Evolutionary conservation across 2,797 vertebrate species (phyloP).

Genomic region (Tauraco hartlaubi): DNA sequence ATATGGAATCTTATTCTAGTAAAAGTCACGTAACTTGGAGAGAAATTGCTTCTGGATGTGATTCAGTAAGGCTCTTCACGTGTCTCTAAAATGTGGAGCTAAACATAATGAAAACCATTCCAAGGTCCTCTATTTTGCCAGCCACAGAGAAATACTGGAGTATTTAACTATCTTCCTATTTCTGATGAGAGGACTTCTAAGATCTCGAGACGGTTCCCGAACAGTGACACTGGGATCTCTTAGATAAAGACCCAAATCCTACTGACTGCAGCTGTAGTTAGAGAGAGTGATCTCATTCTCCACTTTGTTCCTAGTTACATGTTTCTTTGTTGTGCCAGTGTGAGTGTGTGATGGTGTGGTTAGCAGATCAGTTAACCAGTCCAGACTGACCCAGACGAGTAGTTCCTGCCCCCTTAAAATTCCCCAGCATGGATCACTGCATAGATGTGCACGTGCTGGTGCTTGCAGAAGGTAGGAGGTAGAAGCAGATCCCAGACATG

Average conservation of each 20-base stretch:
- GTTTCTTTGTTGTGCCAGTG: not conserved
- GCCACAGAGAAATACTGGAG: not conserved
- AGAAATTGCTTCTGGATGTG: not conserved
- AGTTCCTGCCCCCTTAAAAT: not conserved
- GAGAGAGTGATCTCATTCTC: not conserved
- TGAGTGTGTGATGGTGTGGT: not conserved
- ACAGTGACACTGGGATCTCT: not conserved
- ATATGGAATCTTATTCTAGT: not conserved
- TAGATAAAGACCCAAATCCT: not conserved
- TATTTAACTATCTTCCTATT: not conserved
- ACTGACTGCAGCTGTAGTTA: not conserved
- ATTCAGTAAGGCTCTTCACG: not conserved
- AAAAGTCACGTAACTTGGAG: not conserved
- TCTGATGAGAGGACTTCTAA: not conserved
- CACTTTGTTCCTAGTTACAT: not conserved
- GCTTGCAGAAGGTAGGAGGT: not conserved
- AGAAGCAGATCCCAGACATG: not conserved
- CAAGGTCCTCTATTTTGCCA: not conserved
- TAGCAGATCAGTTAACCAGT: not conserved
- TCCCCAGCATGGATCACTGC: not conserved
- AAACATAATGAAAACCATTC: not conserved
- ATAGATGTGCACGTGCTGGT: accelerated
- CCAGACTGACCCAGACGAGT: not conserved
- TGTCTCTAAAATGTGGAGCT: not conserved
- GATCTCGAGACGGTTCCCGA: not conserved